phyloP scores from a whole-genome alignment of 2,888 invertebrate genomes.

The Ethmia dodecea region DNA sequence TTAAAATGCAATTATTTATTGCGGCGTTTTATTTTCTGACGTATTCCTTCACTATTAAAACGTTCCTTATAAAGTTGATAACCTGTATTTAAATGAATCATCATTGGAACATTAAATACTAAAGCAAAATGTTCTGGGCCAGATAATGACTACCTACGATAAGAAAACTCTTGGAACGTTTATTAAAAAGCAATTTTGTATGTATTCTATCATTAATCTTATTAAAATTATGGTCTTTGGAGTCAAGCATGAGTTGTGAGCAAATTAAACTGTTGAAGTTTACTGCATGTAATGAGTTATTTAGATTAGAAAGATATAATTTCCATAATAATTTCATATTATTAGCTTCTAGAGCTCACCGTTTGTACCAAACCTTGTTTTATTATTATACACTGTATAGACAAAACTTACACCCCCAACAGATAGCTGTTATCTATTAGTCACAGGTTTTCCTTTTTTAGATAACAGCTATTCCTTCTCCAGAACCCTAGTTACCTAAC shows the following conservation, averaged over 20 bases:
- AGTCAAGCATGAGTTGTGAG: constrained; percentile 24
- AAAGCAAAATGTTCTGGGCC: constrained; percentile 1
- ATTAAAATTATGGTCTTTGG: constrained; percentile 43
- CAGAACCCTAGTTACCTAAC: too few relatives aligned
- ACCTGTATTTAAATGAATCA: constrained; percentile 1
- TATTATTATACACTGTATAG: too few relatives aligned
- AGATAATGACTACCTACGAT: constrained; percentile 40
- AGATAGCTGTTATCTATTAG: too few relatives aligned
- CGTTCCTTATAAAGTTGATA: constrained; percentile 1
- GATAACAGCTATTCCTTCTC: too few relatives aligned
- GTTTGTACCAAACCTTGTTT: too few relatives aligned
- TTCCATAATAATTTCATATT: too few relatives aligned
- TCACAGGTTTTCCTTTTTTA: too few relatives aligned
- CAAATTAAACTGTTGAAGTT: constrained; percentile 23
- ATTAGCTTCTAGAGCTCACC: too few relatives aligned
- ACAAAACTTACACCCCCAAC: too few relatives aligned
- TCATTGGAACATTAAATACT: neutral
- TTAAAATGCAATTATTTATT: constrained; percentile 60
- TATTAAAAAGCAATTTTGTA: constrained; percentile 57
- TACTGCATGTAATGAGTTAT: neutral
- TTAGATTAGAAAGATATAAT: too few relatives aligned
- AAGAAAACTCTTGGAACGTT: constrained; percentile 36
- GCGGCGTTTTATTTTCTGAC: constrained; percentile 27
- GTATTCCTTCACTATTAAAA: constrained; percentile 8
- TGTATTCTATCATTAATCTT: constrained; percentile 51